These are phyloP conservation scores for Phragmatobia fuliginosa DNA, from an alignment of 2,888 invertebrate species.

Conservation along the genomic window DNA sequence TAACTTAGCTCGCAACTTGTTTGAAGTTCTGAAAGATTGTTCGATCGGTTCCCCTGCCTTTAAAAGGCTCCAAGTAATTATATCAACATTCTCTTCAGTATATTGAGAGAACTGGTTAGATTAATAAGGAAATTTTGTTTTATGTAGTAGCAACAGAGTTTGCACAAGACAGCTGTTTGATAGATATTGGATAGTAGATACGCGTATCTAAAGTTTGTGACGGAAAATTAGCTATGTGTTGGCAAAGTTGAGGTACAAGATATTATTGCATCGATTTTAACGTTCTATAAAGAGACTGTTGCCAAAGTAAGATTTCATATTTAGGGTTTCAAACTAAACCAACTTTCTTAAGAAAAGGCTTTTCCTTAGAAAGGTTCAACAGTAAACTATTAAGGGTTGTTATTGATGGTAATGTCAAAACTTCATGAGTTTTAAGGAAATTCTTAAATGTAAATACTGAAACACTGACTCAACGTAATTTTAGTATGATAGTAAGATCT, in stretches of 20 bases:
- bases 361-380: too few species aligned
- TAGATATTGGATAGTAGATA: slow-evolving; percentile 26
- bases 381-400: too few species aligned
- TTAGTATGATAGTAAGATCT: too few species aligned
- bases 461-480: too few species aligned
- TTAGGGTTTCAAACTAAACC: too few species aligned
- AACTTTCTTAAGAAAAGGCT: too few species aligned
- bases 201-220: slow-evolving; percentile 30
- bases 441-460: too few species aligned
- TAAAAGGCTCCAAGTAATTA: slow-evolving; percentile 64
- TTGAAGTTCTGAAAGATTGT: slow-evolving; percentile 59
- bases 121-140: slow-evolving; percentile 47
- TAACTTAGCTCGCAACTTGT: slow-evolving; percentile 65
- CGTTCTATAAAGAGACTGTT: too few species aligned
- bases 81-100: slow-evolving; percentile 53
- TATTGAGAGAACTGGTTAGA: slow-evolving; percentile 47
- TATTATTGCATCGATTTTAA: not conserved
- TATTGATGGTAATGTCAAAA: too few species aligned
- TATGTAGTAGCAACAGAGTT: slow-evolving; percentile 35
- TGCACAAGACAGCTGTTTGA: slow-evolving; percentile 38
- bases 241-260: not conserved
- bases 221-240: slow-evolving; percentile 10
- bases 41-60: slow-evolving; percentile 58
- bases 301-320: not conserved
- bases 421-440: too few species aligned